Conservation (phyloP, 2,113 vertebrate genomes). For the Campylomormyrus numenius region DNA sequence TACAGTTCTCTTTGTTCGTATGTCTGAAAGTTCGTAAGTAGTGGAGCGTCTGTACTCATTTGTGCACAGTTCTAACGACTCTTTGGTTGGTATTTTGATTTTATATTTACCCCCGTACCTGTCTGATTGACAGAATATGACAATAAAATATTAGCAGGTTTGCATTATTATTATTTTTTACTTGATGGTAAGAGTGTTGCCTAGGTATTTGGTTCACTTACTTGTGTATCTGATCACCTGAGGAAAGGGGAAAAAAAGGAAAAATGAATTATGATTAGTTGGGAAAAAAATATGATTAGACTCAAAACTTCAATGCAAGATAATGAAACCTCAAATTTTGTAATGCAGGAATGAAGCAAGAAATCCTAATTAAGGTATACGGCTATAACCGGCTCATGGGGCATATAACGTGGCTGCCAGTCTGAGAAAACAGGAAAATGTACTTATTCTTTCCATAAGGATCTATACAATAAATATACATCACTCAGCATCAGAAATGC, state of each 20-base stretch:
- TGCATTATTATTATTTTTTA: not conserved
- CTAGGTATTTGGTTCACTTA: not conserved
- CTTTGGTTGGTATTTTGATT: not conserved
- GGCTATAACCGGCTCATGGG: not conserved
- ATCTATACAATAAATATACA: not conserved
- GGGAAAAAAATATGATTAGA: not conserved
- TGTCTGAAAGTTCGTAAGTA: no score
- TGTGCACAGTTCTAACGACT: not conserved
- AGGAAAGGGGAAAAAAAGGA: not conserved
- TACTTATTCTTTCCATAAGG: not conserved
- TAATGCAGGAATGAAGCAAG: not conserved
- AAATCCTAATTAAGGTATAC: not conserved
- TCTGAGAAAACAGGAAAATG: not conserved
- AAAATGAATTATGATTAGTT: not conserved
- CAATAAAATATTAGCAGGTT: not conserved
- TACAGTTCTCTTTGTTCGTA: no score
- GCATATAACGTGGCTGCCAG: not conserved
- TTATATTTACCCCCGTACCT: not conserved
- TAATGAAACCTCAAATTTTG: not conserved
- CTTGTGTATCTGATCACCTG: not conserved
- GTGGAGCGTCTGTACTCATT: not conserved
- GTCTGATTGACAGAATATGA: not conserved
- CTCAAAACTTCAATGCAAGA: not conserved
- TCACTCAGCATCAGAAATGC: not conserved
- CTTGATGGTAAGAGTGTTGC: not conserved